Evolutionary conservation across 2,797 vertebrate genomes (phyloP).

Genomic region (Sorex maritimensis): DNA sequence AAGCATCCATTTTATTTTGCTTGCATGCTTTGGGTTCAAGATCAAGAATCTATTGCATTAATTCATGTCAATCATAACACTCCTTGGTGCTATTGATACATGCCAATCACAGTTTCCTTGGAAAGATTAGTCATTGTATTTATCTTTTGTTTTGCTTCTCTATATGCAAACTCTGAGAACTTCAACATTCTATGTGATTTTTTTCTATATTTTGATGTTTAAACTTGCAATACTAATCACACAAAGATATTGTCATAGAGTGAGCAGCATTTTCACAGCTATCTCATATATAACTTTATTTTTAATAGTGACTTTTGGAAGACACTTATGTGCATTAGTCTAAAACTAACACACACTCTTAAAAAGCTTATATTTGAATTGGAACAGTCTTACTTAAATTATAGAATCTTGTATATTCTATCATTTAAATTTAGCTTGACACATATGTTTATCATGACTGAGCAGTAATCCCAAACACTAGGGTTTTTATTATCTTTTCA

Average conservation of each 20-base stretch:
- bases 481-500: not conserved
- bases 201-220: not conserved
- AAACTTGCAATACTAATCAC: not conserved
- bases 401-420: not conserved
- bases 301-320: not conserved
- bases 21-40: not conserved
- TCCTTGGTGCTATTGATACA: not conserved
- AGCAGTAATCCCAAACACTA: not conserved
- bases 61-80: constrained; percentile 33
- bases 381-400: not conserved
- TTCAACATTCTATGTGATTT: not conserved
- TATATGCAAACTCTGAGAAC: not conserved
- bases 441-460: not conserved
- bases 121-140: not conserved
- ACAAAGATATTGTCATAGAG: not conserved
- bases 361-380: not conserved
- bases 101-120: not conserved
- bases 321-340: too few species aligned
- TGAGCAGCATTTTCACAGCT: not conserved
- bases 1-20: constrained; percentile 1
- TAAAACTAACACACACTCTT: not conserved
- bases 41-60: not conserved
- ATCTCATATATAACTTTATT: not conserved
- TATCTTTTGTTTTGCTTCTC: not conserved
- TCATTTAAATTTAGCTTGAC: constrained; percentile 15